These are phyloP conservation scores for Chrysomela aeneicollis DNA, from an alignment of 2,888 invertebrate species.

Conservation along the genomic window DNA sequence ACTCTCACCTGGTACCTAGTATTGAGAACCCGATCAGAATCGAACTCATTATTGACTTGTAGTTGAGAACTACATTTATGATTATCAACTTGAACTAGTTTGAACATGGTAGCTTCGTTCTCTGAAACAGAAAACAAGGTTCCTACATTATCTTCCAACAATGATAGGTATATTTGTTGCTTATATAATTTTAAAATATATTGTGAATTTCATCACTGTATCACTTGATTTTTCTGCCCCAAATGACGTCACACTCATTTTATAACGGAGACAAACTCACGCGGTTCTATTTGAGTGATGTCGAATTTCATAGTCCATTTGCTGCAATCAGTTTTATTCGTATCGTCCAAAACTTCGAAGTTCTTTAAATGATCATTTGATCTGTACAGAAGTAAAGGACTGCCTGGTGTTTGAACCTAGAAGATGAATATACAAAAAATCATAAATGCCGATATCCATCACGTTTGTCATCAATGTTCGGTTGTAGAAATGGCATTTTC, in stretches of 20 bases:
- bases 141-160: too few species aligned
- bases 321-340: constrained; percentile 57
- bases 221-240: too few species aligned
- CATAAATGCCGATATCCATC: constrained; percentile 20
- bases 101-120: constrained; percentile 29
- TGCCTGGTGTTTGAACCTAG: constrained; percentile 44
- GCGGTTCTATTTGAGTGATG: constrained; percentile 52
- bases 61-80: constrained; percentile 40
- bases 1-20: constrained; percentile 26
- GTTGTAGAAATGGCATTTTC: too few species aligned
- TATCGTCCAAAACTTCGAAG: constrained; percentile 66
- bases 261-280: too few species aligned
- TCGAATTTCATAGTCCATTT: constrained; percentile 63
- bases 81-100: constrained; percentile 19
- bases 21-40: constrained; percentile 21
- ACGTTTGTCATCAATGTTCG: too few species aligned
- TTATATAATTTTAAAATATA: too few species aligned
- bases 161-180: too few species aligned
- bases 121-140: constrained; percentile 14
- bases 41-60: constrained; percentile 37
- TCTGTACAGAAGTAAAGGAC: constrained; percentile 52
- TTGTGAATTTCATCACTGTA: too few species aligned
- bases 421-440: constrained; percentile 31
- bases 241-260: too few species aligned
- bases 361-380: constrained; percentile 56